Evolutionary conservation across 2,797 vertebrate genomes (phyloP).

Genomic region (Simalia tracyae): DNA sequence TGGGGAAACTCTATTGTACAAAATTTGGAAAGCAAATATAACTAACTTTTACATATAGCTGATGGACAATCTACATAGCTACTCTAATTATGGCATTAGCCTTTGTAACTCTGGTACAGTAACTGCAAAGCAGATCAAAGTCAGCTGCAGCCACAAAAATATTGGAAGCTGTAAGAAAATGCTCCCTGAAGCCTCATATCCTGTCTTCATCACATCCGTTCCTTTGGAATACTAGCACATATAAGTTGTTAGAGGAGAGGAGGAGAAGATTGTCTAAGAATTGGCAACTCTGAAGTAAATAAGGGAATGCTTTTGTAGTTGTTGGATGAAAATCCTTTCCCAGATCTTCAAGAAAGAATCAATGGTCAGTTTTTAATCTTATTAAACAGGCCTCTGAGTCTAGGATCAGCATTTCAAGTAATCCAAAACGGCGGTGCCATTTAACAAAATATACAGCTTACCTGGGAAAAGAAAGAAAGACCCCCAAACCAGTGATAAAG

Average conservation of each 20-base stretch:
- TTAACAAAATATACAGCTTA: slow-evolving; percentile 40
- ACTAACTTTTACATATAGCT: too few species aligned
- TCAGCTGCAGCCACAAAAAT: not conserved
- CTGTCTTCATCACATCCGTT: not conserved
- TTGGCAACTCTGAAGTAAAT: slow-evolving; percentile 19
- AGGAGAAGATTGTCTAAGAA: not conserved
- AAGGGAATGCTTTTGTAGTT: not conserved
- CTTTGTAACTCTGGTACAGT: not conserved
- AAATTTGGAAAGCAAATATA: not conserved
- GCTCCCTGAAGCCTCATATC: too few species aligned
- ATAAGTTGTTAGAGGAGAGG: not conserved
- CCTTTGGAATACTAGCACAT: not conserved
- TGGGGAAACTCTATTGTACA: not conserved
- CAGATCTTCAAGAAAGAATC: slow-evolving; percentile 3
- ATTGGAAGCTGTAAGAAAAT: not conserved
- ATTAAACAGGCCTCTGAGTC: not conserved
- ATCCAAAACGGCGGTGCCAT: slow-evolving; percentile 14
- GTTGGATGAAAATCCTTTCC: not conserved
- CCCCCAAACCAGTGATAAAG: slow-evolving; percentile 27
- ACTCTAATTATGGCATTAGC: not conserved
- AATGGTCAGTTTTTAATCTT: not conserved
- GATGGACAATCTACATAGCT: not conserved
- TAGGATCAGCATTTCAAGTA: slow-evolving; percentile 12
- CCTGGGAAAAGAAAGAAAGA: not conserved
- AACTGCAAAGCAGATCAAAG: not conserved